Percentiles rank a stretch among this genome's conserved stretches.
phyloP scores from a whole-genome alignment of 2,113 vertebrate species.

The Nannospalax galili region DNA sequence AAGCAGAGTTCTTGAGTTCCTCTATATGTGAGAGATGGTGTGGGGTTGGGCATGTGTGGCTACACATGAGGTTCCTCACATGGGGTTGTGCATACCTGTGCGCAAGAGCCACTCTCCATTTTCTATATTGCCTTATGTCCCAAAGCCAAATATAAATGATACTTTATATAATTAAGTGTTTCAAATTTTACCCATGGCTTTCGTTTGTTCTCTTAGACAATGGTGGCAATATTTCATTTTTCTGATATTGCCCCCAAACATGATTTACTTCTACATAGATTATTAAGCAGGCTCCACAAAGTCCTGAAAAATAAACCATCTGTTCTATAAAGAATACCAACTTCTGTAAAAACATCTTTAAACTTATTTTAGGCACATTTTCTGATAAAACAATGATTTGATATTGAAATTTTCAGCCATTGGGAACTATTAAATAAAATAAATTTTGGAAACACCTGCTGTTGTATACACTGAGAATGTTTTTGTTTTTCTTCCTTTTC shows the following conservation, averaged over 20 bases:
- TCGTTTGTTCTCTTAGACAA: constrained; percentile 19
- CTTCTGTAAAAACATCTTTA: not conserved
- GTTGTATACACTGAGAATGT: constrained; percentile 16
- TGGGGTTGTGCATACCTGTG: not conserved
- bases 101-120: not conserved
- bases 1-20: not conserved
- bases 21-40: not conserved
- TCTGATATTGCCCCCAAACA: not conserved
- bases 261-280: not conserved
- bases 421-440: constrained; percentile 62
- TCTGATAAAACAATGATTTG: constrained; percentile 30
- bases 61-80: too few species aligned
- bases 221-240: constrained; percentile 26
- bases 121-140: constrained; percentile 38
- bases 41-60: not conserved
- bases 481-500: constrained; percentile 18
- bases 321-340: not conserved
- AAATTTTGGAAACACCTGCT: constrained; percentile 14
- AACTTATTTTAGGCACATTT: constrained; percentile 49
- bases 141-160: constrained; percentile 41
- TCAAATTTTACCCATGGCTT: constrained; percentile 26
- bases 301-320: constrained; percentile 11
- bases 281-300: not conserved
- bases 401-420: constrained; percentile 48
- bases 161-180: constrained; percentile 11